A percentile compares a stretch with the other conserved stretches of the same genome.
Conservation (phyloP, 30 jellyfish, hydroid and myxozoan species). For the Aurelia aurita complex sp. Pacific region DNA sequence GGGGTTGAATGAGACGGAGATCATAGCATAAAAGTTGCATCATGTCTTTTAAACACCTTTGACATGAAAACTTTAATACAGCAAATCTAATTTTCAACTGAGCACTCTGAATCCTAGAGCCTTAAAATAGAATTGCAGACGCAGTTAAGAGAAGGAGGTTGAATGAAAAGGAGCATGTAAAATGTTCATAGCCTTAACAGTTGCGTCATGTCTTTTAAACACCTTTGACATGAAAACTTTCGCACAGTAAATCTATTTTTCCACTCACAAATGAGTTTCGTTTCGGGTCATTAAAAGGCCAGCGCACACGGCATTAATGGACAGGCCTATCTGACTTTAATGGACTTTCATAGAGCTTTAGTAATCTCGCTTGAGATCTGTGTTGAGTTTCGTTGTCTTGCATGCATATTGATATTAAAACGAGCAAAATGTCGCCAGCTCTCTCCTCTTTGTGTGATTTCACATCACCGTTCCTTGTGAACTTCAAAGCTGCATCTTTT, state of each 20-base stretch:
- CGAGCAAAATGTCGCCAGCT: constrained; percentile 31
- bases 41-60: too few species aligned
- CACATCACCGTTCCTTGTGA: constrained; percentile 30
- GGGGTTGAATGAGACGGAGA: too few species aligned
- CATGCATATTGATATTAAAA: background rate
- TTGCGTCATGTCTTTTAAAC: too few species aligned
- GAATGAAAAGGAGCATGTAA: too few species aligned
- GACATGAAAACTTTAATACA: too few species aligned
- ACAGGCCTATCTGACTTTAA: constrained; percentile 1
- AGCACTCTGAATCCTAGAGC: too few species aligned
- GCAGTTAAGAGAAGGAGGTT: too few species aligned
- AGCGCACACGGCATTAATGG: constrained; percentile 28
- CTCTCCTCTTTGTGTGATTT: background rate
- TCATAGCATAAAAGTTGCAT: too few species aligned
- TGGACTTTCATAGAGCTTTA: background rate
- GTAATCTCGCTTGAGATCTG: background rate
- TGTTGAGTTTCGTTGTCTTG: background rate
- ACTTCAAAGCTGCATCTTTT: constrained; percentile 49
- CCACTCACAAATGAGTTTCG: background rate
- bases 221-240: too few species aligned
- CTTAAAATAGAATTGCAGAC: too few species aligned
- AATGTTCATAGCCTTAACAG: too few species aligned
- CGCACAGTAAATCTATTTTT: background rate
- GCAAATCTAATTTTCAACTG: too few species aligned
- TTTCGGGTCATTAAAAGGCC: constrained; percentile 32